Conservation (phyloP, 2,113 vertebrate genomes). For the Garra rufa region DNA sequence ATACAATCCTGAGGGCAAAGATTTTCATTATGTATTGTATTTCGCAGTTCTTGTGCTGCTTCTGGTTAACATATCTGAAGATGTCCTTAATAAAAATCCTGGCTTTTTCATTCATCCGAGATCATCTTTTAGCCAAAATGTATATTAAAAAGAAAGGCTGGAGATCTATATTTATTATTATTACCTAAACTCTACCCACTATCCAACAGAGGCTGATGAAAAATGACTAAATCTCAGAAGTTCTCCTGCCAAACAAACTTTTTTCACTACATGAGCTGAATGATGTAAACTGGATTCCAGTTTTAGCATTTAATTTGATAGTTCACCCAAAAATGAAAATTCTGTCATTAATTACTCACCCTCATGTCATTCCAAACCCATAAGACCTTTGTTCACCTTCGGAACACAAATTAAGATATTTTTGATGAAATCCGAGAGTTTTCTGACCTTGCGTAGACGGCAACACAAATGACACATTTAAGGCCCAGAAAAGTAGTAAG, state of each 20-base stretch:
- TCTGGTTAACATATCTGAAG: neutral
- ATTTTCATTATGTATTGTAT: neutral
- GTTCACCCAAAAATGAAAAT: no score
- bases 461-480: no score
- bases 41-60: neutral
- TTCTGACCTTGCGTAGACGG: no score
- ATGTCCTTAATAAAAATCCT: neutral
- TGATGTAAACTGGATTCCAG: neutral
- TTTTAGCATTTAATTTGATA: neutral
- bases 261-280: neutral
- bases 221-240: neutral
- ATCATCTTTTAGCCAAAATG: neutral
- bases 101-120: neutral
- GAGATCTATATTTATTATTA: neutral
- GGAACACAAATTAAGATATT: no score
- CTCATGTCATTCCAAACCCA: no score
- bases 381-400: no score
- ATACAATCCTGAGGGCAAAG: neutral
- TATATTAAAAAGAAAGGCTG: conserved; percentile 6
- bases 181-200: neutral
- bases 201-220: neutral
- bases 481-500: no score
- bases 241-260: neutral
- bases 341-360: no score
- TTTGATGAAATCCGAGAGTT: no score